Conservation (phyloP, 37 sponge, comb jelly and placozoan species). For the Chondrosia reniformis region DNA sequence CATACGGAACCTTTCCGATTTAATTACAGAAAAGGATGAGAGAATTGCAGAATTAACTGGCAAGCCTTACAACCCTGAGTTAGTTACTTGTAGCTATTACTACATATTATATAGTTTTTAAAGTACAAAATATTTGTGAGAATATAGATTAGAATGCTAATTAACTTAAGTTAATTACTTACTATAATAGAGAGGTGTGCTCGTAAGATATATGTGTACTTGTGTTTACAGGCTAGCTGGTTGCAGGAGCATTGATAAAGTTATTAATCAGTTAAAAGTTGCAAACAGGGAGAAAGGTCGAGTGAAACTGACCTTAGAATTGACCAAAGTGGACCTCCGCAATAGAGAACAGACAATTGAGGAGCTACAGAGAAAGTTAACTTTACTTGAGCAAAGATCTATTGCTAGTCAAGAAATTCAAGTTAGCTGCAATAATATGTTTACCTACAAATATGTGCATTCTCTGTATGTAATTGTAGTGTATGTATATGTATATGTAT, state of each 20-base stretch:
- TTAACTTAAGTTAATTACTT: background rate
- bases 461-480: too few relatives aligned
- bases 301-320: background rate
- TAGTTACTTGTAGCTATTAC: background rate
- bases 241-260: background rate
- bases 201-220: background rate
- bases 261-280: background rate
- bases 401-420: too few relatives aligned
- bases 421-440: too few relatives aligned
- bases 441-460: too few relatives aligned
- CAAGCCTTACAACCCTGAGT: background rate
- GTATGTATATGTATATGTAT: background rate
- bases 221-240: background rate
- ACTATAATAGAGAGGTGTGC: background rate
- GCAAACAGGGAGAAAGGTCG: background rate
- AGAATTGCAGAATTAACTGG: slow-evolving; percentile 21
- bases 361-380: too few relatives aligned
- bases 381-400: too few relatives aligned
- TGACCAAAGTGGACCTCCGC: slow-evolving; percentile 13
- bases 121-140: background rate
- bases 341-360: background rate
- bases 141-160: background rate
- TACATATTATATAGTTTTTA: too few relatives aligned
- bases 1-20: slow-evolving; percentile 49
- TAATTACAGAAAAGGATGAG: slow-evolving; percentile 52